Conservation (phyloP, 2,797 vertebrate genomes). For the Diceros bicornis region DNA sequence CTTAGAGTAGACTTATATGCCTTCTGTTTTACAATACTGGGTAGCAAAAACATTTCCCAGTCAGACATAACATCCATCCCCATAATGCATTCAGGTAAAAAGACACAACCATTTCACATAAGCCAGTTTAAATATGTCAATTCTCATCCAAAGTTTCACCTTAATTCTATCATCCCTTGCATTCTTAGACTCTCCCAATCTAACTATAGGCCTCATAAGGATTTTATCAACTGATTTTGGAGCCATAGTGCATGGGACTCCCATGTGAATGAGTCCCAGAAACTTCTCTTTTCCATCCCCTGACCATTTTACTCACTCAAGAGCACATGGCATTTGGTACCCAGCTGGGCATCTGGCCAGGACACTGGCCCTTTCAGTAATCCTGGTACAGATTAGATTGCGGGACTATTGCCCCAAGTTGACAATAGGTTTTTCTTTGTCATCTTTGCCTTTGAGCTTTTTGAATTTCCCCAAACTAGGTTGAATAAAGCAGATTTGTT, state of each 20-base stretch:
- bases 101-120: background rate
- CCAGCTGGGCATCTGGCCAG: too few species aligned
- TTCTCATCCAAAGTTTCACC: background rate
- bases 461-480: background rate
- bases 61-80: background rate
- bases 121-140: background rate
- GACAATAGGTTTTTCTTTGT: background rate
- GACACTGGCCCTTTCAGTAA: background rate
- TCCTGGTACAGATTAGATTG: too few species aligned
- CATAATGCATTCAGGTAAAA: background rate
- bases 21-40: background rate
- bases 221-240: background rate
- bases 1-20: background rate
- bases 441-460: background rate
- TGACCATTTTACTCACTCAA: background rate
- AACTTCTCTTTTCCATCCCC: background rate
- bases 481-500: too few species aligned
- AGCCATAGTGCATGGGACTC: background rate
- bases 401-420: too few species aligned
- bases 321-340: background rate
- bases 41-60: background rate
- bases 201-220: background rate
- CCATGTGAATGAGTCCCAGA: too few species aligned
- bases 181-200: background rate
- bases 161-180: background rate